These are phyloP conservation scores for Atta texana DNA, from an alignment of 1,140 invertebrate genomes.

Conservation along the genomic window DNA sequence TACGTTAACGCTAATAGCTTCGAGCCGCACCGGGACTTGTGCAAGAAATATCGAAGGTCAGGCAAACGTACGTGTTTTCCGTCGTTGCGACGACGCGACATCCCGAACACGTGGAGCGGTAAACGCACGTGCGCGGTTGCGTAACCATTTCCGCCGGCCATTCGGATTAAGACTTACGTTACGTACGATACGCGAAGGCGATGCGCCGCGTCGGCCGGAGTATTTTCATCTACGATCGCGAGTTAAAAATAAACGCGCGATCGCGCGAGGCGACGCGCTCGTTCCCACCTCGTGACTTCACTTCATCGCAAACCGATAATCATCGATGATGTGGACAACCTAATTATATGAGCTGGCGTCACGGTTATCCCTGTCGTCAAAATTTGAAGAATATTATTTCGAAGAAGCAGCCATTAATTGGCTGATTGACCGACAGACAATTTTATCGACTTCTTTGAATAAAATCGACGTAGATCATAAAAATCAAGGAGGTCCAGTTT, in stretches of 20 bases:
- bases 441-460: not conserved
- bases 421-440: not conserved
- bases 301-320: slow-evolving; percentile 28
- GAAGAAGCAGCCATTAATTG: not conserved
- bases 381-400: not conserved
- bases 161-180: slow-evolving; percentile 15
- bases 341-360: slow-evolving; percentile 10
- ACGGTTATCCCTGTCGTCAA: not conserved
- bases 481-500: not conserved
- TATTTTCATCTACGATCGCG: slow-evolving; percentile 50
- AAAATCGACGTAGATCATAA: not conserved
- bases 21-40: not conserved
- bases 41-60: slow-evolving; percentile 17
- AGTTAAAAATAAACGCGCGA: slow-evolving; percentile 43
- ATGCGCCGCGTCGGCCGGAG: not conserved
- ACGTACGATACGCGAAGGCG: not conserved
- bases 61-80: not conserved
- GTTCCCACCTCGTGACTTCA: not conserved
- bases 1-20: not conserved
- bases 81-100: not conserved
- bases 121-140: slow-evolving; percentile 47
- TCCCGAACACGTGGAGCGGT: slow-evolving; percentile 42
- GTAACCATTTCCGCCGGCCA: not conserved
- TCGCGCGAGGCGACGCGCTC: not conserved
- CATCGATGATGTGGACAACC: not conserved